phyloP scores from a whole-genome alignment of 2,888 invertebrate genomes.

The Lordiphosa andalusiaca region DNA sequence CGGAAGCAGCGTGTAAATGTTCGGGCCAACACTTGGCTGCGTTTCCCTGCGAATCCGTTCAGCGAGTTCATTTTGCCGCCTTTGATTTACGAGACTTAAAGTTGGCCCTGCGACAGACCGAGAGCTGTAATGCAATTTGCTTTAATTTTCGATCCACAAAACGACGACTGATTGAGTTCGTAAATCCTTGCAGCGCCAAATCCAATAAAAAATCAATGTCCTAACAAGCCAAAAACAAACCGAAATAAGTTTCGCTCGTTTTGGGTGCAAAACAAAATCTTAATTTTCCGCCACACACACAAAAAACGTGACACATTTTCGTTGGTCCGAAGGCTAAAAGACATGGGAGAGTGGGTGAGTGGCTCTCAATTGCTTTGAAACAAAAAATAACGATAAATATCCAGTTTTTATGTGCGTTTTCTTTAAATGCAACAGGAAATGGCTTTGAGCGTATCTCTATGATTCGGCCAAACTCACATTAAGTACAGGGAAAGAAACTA shows the following conservation, averaged over 20 bases:
- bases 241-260: conserved; percentile 33
- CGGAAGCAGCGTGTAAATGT: conserved; percentile 68
- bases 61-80: background rate
- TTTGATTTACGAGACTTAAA: conserved; percentile 22
- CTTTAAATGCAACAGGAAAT: too few relatives aligned
- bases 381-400: too few relatives aligned
- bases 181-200: conserved; percentile 21
- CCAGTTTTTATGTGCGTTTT: too few relatives aligned
- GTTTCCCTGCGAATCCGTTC: conserved; percentile 47
- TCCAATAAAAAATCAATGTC: conserved; percentile 59
- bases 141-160: conserved; percentile 52
- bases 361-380: too few relatives aligned
- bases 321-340: conserved; percentile 31
- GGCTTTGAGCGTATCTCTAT: too few relatives aligned
- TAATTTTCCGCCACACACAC: conserved; percentile 53
- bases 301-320: conserved; percentile 65
- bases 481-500: too few relatives aligned
- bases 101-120: conserved; percentile 23
- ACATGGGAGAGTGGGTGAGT: background rate
- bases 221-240: conserved; percentile 58
- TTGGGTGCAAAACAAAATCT: conserved; percentile 42
- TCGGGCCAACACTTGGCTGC: conserved; percentile 62
- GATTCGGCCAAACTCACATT: too few relatives aligned
- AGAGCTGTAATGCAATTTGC: conserved; percentile 52
- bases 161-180: conserved; percentile 54